phyloP scores from a whole-genome alignment of 2,888 invertebrate species.

The Hirtodrosophila histrioides region DNA sequence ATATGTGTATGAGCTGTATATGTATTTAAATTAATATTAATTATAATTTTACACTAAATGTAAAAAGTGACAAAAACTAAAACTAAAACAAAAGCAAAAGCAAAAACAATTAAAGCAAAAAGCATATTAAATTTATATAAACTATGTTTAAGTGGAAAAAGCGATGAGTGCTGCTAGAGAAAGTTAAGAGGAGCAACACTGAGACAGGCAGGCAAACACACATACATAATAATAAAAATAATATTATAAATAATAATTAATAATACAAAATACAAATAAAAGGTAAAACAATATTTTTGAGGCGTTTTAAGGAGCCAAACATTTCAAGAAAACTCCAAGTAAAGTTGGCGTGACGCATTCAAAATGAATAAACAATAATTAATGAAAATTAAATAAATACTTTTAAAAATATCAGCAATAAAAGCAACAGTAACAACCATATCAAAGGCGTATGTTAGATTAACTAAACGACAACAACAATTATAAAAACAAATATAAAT shows the following conservation, averaged over 20 bases:
- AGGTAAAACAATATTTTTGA: slow-evolving; percentile 70
- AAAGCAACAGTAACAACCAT: slow-evolving; percentile 83
- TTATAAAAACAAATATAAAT: slow-evolving; percentile 37
- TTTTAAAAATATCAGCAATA: slow-evolving; percentile 80
- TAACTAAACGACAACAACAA: slow-evolving; percentile 62
- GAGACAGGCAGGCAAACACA: slow-evolving; percentile 46
- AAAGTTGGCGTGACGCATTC: slow-evolving; percentile 63
- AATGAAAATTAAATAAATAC: slow-evolving; percentile 20
- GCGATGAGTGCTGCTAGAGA: slow-evolving; percentile 10
- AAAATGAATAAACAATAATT: slow-evolving; percentile 41
- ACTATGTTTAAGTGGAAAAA: slow-evolving; percentile 53
- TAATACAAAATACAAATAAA: slow-evolving; percentile 17
- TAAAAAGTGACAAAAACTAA: slow-evolving; percentile 58
- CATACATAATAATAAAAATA: slow-evolving; percentile 24
- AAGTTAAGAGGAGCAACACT: slow-evolving; percentile 28
- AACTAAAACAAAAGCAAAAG: slow-evolving; percentile 42
- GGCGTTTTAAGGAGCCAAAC: slow-evolving; percentile 79
- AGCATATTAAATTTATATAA: slow-evolving; percentile 33
- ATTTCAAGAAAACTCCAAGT: slow-evolving; percentile 76
- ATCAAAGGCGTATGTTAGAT: slow-evolving; percentile 82
- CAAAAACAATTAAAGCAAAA: slow-evolving; percentile 39
- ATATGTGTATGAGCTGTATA: slow-evolving; percentile 77
- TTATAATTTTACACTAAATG: slow-evolving; percentile 77
- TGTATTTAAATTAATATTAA: slow-evolving; percentile 77
- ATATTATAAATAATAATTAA: slow-evolving; percentile 32